Percentiles rank a stretch among this genome's conserved stretches.
These are phyloP conservation scores for Coenonympha glycerion DNA, from an alignment of 2,888 invertebrate species.

Conservation along the genomic window DNA sequence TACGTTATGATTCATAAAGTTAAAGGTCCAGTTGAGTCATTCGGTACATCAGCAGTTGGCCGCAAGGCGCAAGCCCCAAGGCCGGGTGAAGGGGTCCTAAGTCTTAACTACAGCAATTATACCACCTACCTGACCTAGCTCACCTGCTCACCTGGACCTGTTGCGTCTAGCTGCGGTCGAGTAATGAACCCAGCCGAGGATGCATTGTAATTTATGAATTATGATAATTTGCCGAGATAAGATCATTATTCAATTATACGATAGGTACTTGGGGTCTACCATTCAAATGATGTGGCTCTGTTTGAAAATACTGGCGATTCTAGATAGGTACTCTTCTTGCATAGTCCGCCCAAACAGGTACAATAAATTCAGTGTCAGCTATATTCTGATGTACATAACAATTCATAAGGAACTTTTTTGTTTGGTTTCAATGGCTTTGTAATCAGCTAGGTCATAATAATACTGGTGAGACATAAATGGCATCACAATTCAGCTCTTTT, in stretches of 20 bases:
- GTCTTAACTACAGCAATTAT: constrained; percentile 55
- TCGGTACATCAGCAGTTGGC: constrained; percentile 31
- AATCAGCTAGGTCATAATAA: too few species aligned
- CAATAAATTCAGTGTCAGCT: too few species aligned
- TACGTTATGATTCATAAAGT: constrained; percentile 6
- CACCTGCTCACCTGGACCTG: constrained; percentile 26
- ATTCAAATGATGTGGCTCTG: too few species aligned
- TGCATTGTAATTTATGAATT: constrained; percentile 17
- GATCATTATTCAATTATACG: constrained; percentile 13
- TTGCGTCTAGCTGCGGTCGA: constrained; percentile 27
- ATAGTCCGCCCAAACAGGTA: too few species aligned
- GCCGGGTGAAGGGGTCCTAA: constrained; percentile 59
- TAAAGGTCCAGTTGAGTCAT: constrained; percentile 1
- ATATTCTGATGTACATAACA: too few species aligned
- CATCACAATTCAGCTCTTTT: too few species aligned
- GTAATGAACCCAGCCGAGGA: constrained; percentile 15
- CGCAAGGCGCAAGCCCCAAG: constrained; percentile 45
- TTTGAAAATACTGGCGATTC: too few species aligned
- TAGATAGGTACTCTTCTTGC: too few species aligned
- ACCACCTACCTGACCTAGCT: constrained; percentile 24
- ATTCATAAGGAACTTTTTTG: too few species aligned
- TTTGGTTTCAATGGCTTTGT: too few species aligned
- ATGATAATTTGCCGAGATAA: constrained; percentile 20
- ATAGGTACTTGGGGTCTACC: too few species aligned
- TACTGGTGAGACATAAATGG: too few species aligned